Evolutionary conservation across 2,888 invertebrate genomes (phyloP), one percentile per base, ranked within the genome.

Genomic region (Macroteleia sp.): DNA sequence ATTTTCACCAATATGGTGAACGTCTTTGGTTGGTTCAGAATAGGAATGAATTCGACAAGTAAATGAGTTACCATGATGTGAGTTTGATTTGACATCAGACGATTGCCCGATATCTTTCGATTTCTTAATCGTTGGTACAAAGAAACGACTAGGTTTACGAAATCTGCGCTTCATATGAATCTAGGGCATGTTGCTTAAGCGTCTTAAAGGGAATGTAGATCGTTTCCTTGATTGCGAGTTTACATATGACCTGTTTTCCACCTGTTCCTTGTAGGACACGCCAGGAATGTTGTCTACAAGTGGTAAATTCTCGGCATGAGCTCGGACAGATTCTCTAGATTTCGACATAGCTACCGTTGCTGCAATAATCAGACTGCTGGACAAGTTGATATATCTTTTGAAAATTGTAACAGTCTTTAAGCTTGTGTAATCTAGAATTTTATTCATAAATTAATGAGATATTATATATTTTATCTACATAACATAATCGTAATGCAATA

Each of bases 111-210:
- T 66, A 57, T 62, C 54, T 50, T 42, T 25, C 19, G 41, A 48
- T 71, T 61, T 77, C 62, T 62, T 52, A 50, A 66, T 70, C 62
- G 56, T 57, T 3, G 46, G 17, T n/a, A 59, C 44, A 28, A 42
- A 69, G 57, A 50, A 77, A 44, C 70, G 44, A 25, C 66, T 69
- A 17, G 61, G 41, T 54, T 82, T 82, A 44, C 81, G 82, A 56
- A 82, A 78, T 57, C 54, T 59, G 28, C 71, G 67, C 70, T 70
- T 81, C 20, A 25, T 62, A 42, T 59, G 59, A 36, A 80, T 66
- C 73, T 79, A 64, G 57, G 79, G 76, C 67, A 81, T 62, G 57
- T 62, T 73, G 50, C 73, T 70, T 52, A 48, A 74, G 42, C 48
- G 41, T 62, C 73, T 78, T 42, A 52, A 67, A 69, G 71, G 79